Conservation (phyloP, 1,140 invertebrate species). For the Papilio polytes region DNA sequence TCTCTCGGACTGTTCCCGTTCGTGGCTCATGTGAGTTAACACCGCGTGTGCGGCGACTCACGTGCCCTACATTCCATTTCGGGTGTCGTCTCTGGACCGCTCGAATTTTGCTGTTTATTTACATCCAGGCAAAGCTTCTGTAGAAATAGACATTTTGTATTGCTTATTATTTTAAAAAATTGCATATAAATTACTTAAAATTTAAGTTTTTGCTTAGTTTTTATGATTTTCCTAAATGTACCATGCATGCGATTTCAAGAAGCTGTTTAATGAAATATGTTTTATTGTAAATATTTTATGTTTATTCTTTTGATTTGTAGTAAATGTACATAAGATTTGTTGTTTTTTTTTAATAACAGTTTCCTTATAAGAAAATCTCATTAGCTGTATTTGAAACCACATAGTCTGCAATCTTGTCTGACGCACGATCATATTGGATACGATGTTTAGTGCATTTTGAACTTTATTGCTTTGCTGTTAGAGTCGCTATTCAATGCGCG, state of each 20-base stretch:
- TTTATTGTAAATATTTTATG: constrained; percentile 31
- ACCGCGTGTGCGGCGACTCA: constrained; percentile 62
- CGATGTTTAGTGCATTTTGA: constrained; percentile 51
- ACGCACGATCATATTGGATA: constrained; percentile 58
- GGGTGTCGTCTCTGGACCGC: constrained; percentile 70
- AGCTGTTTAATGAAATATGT: constrained; percentile 44
- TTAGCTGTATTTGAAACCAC: constrained; percentile 56
- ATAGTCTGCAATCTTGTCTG: constrained; percentile 64
- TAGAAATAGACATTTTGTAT: constrained; percentile 51
- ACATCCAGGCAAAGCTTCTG: constrained; percentile 64
- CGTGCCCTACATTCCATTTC: constrained; percentile 79
- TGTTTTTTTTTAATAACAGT: not conserved
- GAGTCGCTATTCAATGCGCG: constrained; percentile 50
- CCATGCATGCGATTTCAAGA: constrained; percentile 54
- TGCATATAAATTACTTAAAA: not conserved
- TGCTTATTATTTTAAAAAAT: constrained; percentile 38
- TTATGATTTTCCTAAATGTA: constrained; percentile 47
- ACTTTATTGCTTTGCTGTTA: constrained; percentile 54
- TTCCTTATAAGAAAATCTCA: constrained; percentile 43
- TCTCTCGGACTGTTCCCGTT: constrained; percentile 71
- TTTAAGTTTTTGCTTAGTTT: not conserved
- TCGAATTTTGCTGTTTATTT: constrained; percentile 69
- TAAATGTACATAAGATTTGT: not conserved
- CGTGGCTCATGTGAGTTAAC: constrained; percentile 78
- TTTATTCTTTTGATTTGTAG: not conserved